These are phyloP conservation scores for human (Homo sapiens) DNA, from an alignment of 2,113 vertebrate species.

Conservation along the genomic window DNA sequence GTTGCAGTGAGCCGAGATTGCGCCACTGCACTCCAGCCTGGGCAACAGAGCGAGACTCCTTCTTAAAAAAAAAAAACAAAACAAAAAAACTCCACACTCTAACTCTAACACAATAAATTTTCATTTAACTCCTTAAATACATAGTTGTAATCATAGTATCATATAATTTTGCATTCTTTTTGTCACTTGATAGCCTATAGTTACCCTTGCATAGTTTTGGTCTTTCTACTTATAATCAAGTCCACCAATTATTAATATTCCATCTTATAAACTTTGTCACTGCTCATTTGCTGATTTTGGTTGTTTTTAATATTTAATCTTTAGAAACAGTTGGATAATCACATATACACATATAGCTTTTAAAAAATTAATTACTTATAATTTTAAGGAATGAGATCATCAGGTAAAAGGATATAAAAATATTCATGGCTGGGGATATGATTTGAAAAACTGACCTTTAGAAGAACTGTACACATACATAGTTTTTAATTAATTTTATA, in stretches of 20 bases:
- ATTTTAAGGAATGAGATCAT: conserved; percentile 1
- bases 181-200: not conserved
- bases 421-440: not conserved
- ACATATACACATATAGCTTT: not conserved
- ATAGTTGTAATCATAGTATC: not conserved
- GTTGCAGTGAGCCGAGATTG: no score
- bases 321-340: not conserved
- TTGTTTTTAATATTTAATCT: conserved; percentile 8
- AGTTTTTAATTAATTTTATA: conserved; percentile 30
- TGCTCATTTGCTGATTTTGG: not conserved
- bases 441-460: not conserved
- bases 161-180: not conserved
- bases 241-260: not conserved
- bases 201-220: not conserved
- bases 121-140: not conserved
- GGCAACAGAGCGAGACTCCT: no score
- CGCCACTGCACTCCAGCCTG: no score
- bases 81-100: not conserved
- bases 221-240: not conserved
- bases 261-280: not conserved
- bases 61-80: no score
- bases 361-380: not conserved
- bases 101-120: not conserved
- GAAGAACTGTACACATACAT: not conserved
- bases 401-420: conserved; percentile 8